Evolutionary conservation across 2,888 invertebrate genomes (phyloP), one percentile per base, ranked within the genome.

Genomic region (Penaeus monodon): DNA sequence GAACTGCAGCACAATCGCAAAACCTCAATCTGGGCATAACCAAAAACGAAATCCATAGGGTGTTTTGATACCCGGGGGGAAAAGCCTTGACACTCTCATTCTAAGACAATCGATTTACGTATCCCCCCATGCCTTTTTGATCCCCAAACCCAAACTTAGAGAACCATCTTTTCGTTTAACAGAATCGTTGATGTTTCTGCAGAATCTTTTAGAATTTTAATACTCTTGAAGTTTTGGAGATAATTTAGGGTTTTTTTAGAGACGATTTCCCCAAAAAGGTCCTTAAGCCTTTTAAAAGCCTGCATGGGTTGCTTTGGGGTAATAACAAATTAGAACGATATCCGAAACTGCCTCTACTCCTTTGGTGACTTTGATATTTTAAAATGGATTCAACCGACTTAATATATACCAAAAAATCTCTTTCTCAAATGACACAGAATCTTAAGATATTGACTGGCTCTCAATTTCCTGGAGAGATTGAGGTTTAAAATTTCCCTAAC

Each of bases 1-100:
- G 63, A 87, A 88, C 84, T 90, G 89, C 80, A 83, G 82, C 83
- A 95, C 95, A 91, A 93, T 97, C 85, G 94, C 96, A n/a, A n/a
- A 97, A 97, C 93, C 94, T 97, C 90, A 97, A 97, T 93, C 94
- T 97, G 97, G 96, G 89, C 97, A 97, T 93, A 97, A 97, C 92
- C 95, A 95, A 92, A 96, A 94, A 95, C 90, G 95, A 96, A 92
- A 94, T 97, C 91, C 94, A 94, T 90, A 95, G 88, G 95, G 95
- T 90, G 96, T 92, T 96, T 97, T 92, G 90, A 93, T 22, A 94
- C 94, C 89, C 97, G 97, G 96, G 96, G 96, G 49, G 94, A n/a
- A 94, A 87, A 95, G 95, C 91, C 93, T 97, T 84, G 95, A 95
- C 92, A 97, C 96, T 90, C 94, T 97, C 89, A 94, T 97, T 91